A percentile compares a stretch with the other conserved stretches of the same genome.
Evolutionary conservation across 2,797 vertebrate genomes (phyloP).

Genomic region (Urocyon cinereoargenteus): DNA sequence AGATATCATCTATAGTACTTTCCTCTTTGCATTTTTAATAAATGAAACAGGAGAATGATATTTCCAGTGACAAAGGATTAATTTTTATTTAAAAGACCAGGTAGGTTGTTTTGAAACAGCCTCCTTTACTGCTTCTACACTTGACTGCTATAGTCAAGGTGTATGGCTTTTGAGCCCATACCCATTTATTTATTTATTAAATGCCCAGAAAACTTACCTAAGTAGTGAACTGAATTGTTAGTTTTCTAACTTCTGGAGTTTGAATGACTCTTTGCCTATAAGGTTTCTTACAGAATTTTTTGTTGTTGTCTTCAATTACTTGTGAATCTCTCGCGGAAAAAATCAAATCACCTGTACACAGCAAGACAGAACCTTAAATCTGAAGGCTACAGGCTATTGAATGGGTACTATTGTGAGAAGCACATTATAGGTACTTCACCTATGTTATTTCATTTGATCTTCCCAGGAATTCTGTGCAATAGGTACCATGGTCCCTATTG

Average conservation of each 20-base stretch:
- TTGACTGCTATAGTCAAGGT: background rate
- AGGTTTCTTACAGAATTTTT: slow-evolving; percentile 25
- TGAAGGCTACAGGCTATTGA: background rate
- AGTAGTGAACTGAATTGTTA: slow-evolving; percentile 34
- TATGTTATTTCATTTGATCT: background rate
- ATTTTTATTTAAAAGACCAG: slow-evolving; percentile 67
- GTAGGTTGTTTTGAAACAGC: slow-evolving; percentile 63
- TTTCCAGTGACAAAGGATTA: slow-evolving; percentile 76
- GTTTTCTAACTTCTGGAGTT: slow-evolving; percentile 43
- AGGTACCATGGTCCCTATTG: background rate
- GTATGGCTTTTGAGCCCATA: background rate
- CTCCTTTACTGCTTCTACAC: slow-evolving; percentile 21
- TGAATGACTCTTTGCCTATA: slow-evolving; percentile 47
- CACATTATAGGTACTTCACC: background rate
- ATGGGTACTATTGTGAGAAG: background rate
- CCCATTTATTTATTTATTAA: background rate
- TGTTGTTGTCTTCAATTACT: background rate
- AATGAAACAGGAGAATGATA: slow-evolving; percentile 74
- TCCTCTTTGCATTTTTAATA: slow-evolving; percentile 72
- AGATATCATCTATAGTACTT: slow-evolving; percentile 17
- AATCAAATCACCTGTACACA: background rate
- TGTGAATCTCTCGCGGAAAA: background rate
- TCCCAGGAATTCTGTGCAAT: background rate
- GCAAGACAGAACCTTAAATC: background rate
- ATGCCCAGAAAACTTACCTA: background rate